phyloP scores from a whole-genome alignment of 2,113 vertebrate genomes.

The Dasypus novemcinctus region DNA sequence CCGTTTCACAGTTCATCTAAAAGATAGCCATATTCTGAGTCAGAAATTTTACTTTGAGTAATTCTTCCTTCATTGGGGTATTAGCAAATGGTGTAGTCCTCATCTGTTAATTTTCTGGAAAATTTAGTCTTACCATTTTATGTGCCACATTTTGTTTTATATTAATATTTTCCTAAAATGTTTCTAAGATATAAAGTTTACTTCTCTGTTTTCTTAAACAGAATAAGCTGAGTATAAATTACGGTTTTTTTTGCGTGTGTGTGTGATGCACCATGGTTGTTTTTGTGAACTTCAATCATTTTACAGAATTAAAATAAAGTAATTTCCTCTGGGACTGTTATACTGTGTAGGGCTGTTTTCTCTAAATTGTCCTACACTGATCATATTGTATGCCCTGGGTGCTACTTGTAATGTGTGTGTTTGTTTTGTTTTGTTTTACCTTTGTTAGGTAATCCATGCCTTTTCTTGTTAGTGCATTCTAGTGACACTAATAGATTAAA shows the following conservation, averaged over 20 bases:
- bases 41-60: constrained; percentile 7
- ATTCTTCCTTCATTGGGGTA: not conserved
- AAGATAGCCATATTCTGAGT: not conserved
- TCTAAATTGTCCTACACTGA: not conserved
- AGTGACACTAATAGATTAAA: not conserved
- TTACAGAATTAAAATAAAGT: not conserved
- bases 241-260: not conserved
- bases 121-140: constrained; percentile 1
- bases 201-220: not conserved
- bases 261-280: not conserved
- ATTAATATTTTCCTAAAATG: not conserved
- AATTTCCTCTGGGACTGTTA: constrained; percentile 2
- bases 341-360: not conserved
- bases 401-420: not conserved
- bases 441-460: constrained; percentile 8
- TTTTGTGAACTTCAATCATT: not conserved
- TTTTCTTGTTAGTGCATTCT: not conserved
- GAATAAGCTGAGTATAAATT: not conserved
- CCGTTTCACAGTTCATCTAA: not conserved
- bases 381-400: not conserved
- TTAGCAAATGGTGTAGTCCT: not conserved
- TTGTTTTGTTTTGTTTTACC: constrained; percentile 19
- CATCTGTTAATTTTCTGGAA: constrained; percentile 22
- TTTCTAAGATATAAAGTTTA: constrained; percentile 15
- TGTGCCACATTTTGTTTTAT: constrained; percentile 34